These are phyloP conservation scores for Drosophila nigrodunni DNA, from an alignment of 1,140 invertebrate species.

Conservation along the genomic window DNA sequence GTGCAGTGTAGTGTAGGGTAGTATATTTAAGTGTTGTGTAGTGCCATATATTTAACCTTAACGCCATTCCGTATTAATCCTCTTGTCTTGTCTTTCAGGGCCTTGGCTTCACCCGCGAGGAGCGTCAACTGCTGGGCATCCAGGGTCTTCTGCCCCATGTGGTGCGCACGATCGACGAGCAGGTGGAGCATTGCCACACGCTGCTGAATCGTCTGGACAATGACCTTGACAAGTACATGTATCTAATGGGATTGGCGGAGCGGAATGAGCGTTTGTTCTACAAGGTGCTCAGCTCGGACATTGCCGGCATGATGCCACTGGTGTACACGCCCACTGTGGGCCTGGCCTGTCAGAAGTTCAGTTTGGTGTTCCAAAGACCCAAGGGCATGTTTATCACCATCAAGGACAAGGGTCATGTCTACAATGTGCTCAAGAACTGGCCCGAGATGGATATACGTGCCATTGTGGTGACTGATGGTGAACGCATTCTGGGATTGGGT, in stretches of 20 bases:
- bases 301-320: slow-evolving; percentile 94
- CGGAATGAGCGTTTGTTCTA: slow-evolving; percentile 98
- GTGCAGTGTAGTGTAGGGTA: no score
- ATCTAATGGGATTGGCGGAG: slow-evolving; percentile 92
- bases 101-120: slow-evolving; percentile 86
- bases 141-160: slow-evolving; percentile 93
- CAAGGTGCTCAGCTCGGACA: slow-evolving; percentile 94
- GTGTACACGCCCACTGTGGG: slow-evolving; percentile 86
- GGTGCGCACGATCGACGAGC: slow-evolving; percentile 94
- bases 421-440: slow-evolving; percentile 89
- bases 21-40: no score
- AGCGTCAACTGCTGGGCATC: slow-evolving; percentile 94
- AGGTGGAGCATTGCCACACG: slow-evolving; percentile 90
- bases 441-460: slow-evolving; percentile 92
- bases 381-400: slow-evolving; percentile 98
- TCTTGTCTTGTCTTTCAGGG: slow-evolving; percentile 32
- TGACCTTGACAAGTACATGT: slow-evolving; percentile 95
- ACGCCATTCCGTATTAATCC: no score
- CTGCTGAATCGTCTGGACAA: slow-evolving; percentile 92
- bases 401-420: slow-evolving; percentile 96
- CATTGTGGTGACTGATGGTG: slow-evolving; percentile 98
- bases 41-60: no score
- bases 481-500: slow-evolving; percentile 96
- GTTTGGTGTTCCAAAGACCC: slow-evolving; percentile 85
- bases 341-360: slow-evolving; percentile 89